A percentile compares a stretch with the other conserved stretches of the same genome.
Conservation (phyloP, 2,888 invertebrate genomes). For the Apamea monoglypha region DNA sequence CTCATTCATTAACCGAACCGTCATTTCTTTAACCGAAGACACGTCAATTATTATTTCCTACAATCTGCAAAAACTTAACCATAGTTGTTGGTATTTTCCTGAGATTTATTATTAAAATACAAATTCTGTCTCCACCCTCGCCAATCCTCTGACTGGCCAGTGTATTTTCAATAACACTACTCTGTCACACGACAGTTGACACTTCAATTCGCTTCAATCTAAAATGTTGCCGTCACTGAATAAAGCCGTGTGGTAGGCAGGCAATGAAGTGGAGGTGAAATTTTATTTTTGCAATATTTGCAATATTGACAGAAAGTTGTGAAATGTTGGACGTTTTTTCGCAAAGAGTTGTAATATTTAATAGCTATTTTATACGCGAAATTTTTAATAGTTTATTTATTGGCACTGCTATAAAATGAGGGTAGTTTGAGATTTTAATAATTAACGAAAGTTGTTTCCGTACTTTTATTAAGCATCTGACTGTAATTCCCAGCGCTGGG, state of each 20-base stretch:
- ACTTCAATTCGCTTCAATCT: slow-evolving; percentile 84
- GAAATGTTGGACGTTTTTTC: slow-evolving; percentile 15
- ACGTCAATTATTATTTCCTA: neutral
- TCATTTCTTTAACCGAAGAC: neutral
- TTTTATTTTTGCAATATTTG: slow-evolving; percentile 44
- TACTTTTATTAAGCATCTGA: neutral
- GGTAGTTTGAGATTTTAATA: slow-evolving; percentile 19
- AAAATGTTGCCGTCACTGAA: slow-evolving; percentile 71
- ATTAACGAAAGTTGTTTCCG: neutral
- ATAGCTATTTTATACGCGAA: slow-evolving; percentile 13
- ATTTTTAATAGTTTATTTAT: slow-evolving; percentile 4
- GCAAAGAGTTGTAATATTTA: slow-evolving; percentile 21
- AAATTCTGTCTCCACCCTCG: slow-evolving; percentile 63
- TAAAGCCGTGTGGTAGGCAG: slow-evolving; percentile 36
- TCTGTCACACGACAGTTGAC: slow-evolving; percentile 79
- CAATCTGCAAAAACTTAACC: neutral
- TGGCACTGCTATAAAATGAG: neutral
- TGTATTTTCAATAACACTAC: slow-evolving; percentile 78
- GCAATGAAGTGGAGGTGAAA: slow-evolving; percentile 40
- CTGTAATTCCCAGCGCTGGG: neutral
- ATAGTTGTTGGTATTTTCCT: neutral
- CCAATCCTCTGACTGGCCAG: slow-evolving; percentile 67
- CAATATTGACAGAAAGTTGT: slow-evolving; percentile 32
- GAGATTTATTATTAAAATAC: neutral
- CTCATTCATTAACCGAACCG: too few relatives aligned